Base-by-base conservation (phyloP, 2,888 invertebrate species). In the Drosophila sordidula region DNA sequence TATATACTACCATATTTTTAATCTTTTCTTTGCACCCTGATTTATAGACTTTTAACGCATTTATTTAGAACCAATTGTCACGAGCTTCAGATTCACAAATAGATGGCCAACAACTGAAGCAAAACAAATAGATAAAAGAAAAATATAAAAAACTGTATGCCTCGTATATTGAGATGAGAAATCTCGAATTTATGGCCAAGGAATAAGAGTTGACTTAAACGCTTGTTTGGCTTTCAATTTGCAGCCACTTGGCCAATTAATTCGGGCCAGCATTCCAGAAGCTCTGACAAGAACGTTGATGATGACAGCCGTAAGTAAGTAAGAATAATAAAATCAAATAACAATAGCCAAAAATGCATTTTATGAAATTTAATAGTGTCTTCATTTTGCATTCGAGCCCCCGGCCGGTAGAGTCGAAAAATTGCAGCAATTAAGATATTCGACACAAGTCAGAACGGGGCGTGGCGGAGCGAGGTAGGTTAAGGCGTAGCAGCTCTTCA, bases 361-460 rank as follows among this genome's bases (percentile, higher is more conserved):
- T 59, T 59, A 49, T 49, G 18, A 41, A 66, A 34, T 41, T 59
- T 50, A 39, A 38, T 54, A 41, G n/a, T 72, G 12, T 49, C 47
- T 16, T 32, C 36, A 36, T 36, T 32, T 41, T 62, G 59, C 16
- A 36, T 11, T 16, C n/a, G 8, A 9, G 16, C 45, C 39, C 22
- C 29, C 12, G 44, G 26, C 8, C 34, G 38, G 18, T 61, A 55
- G 41, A 41, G 44, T 11, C 47, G 34, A 41, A 47, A 61, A 67
- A 41, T 65, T 50, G 58, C 57, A 69, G 61, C 78, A 84, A 87
- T 84, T 80, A 71, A 70, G 80, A 64, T 70, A 61, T 74, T 66
- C 67, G 61, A 75, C 64, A 49, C n/a, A 25, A 54, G 68, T 39
- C 55, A 29, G 29, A 29, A 29, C 29, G 29, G 9, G 29, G 29